These are phyloP conservation scores for Syngnathus rostellatus DNA, from an alignment of 2,797 vertebrate genomes.

Conservation along the genomic window DNA sequence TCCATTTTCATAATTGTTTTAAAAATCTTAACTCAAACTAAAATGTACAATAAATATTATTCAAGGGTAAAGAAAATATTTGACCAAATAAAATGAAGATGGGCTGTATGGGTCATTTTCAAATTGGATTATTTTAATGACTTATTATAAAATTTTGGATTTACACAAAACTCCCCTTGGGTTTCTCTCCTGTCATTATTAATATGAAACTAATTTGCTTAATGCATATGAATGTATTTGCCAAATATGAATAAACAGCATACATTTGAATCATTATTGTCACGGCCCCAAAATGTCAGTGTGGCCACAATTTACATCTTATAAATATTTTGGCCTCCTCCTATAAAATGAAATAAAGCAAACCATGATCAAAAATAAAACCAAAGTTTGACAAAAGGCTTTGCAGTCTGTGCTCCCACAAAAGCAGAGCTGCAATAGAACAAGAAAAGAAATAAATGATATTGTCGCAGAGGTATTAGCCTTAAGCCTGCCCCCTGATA, in stretches of 20 bases:
- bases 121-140: not conserved
- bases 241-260: constrained; percentile 61
- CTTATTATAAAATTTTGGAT: constrained; percentile 4
- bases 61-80: not conserved
- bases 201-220: constrained; percentile 52
- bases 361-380: constrained; percentile 20
- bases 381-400: constrained; percentile 89
- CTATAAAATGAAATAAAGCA: constrained; percentile 20
- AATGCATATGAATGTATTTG: constrained; percentile 50
- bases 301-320: constrained; percentile 48
- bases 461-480: constrained; percentile 95
- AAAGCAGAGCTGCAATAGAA: constrained; percentile 83
- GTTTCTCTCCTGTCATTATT: constrained; percentile 47
- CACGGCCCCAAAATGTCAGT: constrained; percentile 51
- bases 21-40: not conserved
- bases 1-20: not conserved
- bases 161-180: constrained; percentile 42
- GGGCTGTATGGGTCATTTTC: not conserved
- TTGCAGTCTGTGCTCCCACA: constrained; percentile 78
- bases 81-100: not conserved
- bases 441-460: constrained; percentile 93
- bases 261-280: constrained; percentile 63
- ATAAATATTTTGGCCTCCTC: constrained; percentile 47
- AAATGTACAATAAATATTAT: not conserved
- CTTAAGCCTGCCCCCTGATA: constrained; percentile 85